Conservation (phyloP, 1,140 invertebrate genomes). For the Atopsyche davidsoni region DNA sequence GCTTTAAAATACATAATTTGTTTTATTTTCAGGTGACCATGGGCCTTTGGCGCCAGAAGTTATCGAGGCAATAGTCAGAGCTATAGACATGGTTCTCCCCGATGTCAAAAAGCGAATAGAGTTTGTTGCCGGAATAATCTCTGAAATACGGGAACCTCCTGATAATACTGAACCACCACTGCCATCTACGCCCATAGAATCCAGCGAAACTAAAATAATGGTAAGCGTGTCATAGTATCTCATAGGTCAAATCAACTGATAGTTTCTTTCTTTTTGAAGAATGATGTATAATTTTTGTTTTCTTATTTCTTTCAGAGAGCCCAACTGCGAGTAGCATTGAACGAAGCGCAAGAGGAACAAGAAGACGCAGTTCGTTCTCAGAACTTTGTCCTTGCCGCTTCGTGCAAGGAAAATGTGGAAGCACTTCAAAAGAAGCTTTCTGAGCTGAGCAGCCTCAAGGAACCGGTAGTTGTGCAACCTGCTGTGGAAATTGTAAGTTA, state of each 20-base stretch:
- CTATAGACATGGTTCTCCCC: conserved; percentile 38
- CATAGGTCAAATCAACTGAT: conserved; percentile 2
- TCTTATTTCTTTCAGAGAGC: conserved; percentile 35
- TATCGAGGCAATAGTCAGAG: conserved; percentile 39
- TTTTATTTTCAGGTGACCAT: conserved; percentile 35
- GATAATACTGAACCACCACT: conserved; percentile 29
- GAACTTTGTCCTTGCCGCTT: conserved; percentile 42
- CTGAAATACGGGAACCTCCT: conserved; percentile 37
- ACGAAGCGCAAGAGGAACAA: conserved; percentile 45
- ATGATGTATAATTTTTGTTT: not conserved
- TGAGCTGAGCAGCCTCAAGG: conserved; percentile 37
- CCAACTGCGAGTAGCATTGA: conserved; percentile 41
- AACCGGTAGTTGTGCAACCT: conserved; percentile 29
- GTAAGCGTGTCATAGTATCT: conserved; percentile 29
- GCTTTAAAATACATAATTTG: no score
- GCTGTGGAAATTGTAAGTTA: conserved; percentile 33
- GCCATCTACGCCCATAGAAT: conserved; percentile 32
- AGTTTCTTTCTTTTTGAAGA: not conserved
- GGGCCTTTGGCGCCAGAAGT: conserved; percentile 38
- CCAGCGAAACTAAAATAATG: conserved; percentile 38
- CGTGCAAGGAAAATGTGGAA: conserved; percentile 46
- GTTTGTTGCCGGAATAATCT: conserved; percentile 36
- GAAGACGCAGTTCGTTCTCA: conserved; percentile 44
- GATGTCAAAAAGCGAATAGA: conserved; percentile 40
- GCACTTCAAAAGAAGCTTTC: conserved; percentile 42